A percentile compares a stretch with the other conserved stretches of the same genome.
Conservation (phyloP, 2,888 invertebrate genomes). For the Shargacucullia verbasci region DNA sequence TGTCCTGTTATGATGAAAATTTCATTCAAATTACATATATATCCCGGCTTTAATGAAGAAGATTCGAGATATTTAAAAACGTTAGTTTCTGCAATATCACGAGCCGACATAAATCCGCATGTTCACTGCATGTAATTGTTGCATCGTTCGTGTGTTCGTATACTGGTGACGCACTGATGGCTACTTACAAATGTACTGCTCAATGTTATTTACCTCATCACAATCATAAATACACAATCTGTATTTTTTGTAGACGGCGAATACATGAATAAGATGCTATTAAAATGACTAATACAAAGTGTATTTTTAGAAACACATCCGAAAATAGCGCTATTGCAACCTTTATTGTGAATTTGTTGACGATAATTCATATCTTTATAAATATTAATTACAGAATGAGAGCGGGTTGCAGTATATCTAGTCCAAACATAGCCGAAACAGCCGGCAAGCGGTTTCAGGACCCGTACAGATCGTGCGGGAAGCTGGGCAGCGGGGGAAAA, state of each 20-base stretch:
- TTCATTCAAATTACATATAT: slow-evolving; percentile 14
- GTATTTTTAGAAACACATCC: slow-evolving; percentile 3
- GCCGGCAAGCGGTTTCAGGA: slow-evolving; percentile 82
- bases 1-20: slow-evolving; percentile 42
- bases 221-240: slow-evolving; percentile 30
- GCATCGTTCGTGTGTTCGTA: slow-evolving; percentile 41
- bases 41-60: slow-evolving; percentile 3
- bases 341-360: too few species aligned
- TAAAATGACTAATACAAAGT: slow-evolving; percentile 23
- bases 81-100: slow-evolving; percentile 51
- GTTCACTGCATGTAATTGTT: slow-evolving; percentile 69
- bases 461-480: slow-evolving; percentile 83
- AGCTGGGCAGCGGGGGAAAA: slow-evolving; percentile 78
- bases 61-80: slow-evolving; percentile 21
- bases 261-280: slow-evolving; percentile 7
- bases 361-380: slow-evolving; percentile 17
- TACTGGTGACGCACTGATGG: slow-evolving; percentile 44
- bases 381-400: slow-evolving; percentile 74
- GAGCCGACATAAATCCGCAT: slow-evolving; percentile 59
- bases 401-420: slow-evolving; percentile 85
- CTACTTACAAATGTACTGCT: slow-evolving; percentile 39
- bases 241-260: slow-evolving; percentile 10
- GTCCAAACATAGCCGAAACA: slow-evolving; percentile 78
- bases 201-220: slow-evolving; percentile 32
- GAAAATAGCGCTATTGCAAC: not conserved